phyloP scores from a whole-genome alignment of 2,888 invertebrate species.

The Apotomis turbidana region DNA sequence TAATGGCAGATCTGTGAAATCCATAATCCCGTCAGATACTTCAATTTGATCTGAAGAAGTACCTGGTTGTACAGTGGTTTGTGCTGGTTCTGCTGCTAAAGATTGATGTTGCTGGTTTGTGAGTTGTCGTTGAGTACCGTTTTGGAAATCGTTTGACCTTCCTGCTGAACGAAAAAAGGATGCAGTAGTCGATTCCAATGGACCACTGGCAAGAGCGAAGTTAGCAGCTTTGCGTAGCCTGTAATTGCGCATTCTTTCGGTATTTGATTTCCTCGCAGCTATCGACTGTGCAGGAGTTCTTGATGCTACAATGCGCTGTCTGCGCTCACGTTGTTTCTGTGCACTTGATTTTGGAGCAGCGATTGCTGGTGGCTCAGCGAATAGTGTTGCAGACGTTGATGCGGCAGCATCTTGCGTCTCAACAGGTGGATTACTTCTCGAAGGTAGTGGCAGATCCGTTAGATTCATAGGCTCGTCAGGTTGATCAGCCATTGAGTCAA shows the following conservation, averaged over 20 bases:
- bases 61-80: conserved; percentile 41
- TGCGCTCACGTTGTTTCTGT: conserved; percentile 46
- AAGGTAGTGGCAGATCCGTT: not conserved
- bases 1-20: not conserved
- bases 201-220: conserved; percentile 44
- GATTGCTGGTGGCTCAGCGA: conserved; percentile 47
- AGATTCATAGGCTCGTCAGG: too few relatives aligned
- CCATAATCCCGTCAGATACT: conserved; percentile 7
- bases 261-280: conserved; percentile 46
- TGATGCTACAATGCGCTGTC: conserved; percentile 45
- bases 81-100: conserved; percentile 41
- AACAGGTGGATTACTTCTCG: too few relatives aligned
- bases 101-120: conserved; percentile 21
- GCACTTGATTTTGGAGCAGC: conserved; percentile 43
- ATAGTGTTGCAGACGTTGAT: conserved; percentile 48
- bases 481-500: too few relatives aligned
- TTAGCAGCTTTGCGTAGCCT: conserved; percentile 47
- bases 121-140: conserved; percentile 43
- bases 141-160: conserved; percentile 37
- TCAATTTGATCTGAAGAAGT: conserved; percentile 42
- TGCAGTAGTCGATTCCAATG: conserved; percentile 43
- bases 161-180: conserved; percentile 41
- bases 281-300: conserved; percentile 39
- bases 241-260: conserved; percentile 48
- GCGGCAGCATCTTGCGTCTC: not conserved